Percentiles rank a stretch among this genome's conserved stretches.
Evolutionary conservation across 1,140 invertebrate species (phyloP).

Genomic region (Nasonia vitripennis): DNA sequence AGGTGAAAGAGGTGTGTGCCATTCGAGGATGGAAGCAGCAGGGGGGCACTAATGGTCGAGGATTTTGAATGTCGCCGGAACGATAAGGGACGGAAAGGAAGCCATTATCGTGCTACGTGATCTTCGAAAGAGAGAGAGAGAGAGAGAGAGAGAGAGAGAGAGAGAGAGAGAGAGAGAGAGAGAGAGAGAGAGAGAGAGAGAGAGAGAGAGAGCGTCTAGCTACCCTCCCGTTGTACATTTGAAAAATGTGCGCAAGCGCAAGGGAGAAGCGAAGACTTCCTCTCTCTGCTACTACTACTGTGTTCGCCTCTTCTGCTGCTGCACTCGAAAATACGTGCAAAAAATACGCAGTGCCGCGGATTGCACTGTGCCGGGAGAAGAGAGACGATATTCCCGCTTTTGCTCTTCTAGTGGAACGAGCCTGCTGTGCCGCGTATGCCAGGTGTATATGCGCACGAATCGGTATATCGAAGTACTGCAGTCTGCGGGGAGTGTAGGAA

Average conservation of each 20-base stretch:
- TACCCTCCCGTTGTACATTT: slow-evolving; percentile 33
- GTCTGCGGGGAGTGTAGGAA: not conserved
- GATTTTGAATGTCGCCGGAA: slow-evolving; percentile 69
- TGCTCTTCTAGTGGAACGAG: not conserved
- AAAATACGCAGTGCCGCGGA: not conserved
- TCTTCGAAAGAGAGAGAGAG: slow-evolving; percentile 9
- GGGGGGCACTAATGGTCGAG: slow-evolving; percentile 55
- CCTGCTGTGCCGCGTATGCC: not conserved
- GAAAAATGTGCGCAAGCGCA: slow-evolving; percentile 37
- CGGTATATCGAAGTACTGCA: not conserved
- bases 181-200: not conserved
- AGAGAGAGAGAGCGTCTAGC: not conserved
- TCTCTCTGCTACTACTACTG: not conserved
- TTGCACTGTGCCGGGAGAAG: not conserved
- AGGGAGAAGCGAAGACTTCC: not conserved
- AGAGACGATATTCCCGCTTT: not conserved
- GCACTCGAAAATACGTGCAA: not conserved
- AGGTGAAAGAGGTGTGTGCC: slow-evolving; percentile 38
- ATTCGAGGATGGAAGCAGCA: slow-evolving; percentile 14
- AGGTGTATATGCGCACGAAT: not conserved
- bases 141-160: not conserved
- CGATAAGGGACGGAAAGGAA: slow-evolving; percentile 70
- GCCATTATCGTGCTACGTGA: slow-evolving; percentile 63
- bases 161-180: not conserved
- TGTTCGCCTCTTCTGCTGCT: not conserved